Evolutionary conservation across 2,888 invertebrate species (phyloP).

Genomic region (Lissocephala sabroskyi): DNA sequence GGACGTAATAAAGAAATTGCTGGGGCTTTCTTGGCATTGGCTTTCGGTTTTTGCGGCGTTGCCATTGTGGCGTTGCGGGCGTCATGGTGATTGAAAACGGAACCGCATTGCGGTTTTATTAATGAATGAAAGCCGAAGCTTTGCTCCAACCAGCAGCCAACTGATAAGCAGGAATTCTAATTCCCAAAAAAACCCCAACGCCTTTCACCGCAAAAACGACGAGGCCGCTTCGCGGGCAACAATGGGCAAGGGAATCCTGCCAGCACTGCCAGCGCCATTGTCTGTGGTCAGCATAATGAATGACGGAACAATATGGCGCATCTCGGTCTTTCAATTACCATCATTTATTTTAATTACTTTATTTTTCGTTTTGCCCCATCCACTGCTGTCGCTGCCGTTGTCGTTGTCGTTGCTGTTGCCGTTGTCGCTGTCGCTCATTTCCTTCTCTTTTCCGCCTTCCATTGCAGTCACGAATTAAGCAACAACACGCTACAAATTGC

Average conservation of each 20-base stretch:
- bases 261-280: conserved; percentile 5
- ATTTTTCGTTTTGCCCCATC: too few relatives aligned
- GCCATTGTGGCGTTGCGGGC: conserved; percentile 12
- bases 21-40: conserved; percentile 11
- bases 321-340: conserved; percentile 43
- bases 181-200: conserved; percentile 55
- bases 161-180: too few relatives aligned
- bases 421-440: not conserved
- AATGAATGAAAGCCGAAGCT: conserved; percentile 33
- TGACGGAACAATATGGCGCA: conserved; percentile 43
- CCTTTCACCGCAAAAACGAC: conserved; percentile 21
- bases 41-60: not conserved
- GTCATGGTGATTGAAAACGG: conserved; percentile 57
- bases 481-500: conserved; percentile 66
- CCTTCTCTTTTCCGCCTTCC: conserved; percentile 2
- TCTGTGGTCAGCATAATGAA: conserved; percentile 31
- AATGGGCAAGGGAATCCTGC: conserved; percentile 4
- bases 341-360: conserved; percentile 65
- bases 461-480: conserved; percentile 59
- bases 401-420: not conserved
- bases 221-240: too few relatives aligned
- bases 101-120: conserved; percentile 44
- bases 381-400: not conserved
- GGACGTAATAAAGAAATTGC: conserved; percentile 58
- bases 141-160: too few relatives aligned